These are phyloP conservation scores for Cecidostiba fungosa DNA, from an alignment of 2,888 invertebrate genomes.

Conservation along the genomic window DNA sequence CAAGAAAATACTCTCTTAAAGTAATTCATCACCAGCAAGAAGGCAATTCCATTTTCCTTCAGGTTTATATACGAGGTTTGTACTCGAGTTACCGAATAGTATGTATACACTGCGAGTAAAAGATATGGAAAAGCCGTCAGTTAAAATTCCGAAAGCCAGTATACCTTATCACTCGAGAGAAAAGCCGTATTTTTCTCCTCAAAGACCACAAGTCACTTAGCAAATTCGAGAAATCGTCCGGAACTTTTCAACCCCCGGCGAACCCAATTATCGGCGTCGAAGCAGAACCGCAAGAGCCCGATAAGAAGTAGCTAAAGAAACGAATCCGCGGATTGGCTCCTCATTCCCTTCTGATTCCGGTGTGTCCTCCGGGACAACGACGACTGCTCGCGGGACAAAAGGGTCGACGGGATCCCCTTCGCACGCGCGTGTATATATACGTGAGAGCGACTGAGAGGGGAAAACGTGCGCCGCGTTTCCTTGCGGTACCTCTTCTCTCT, in stretches of 20 bases:
- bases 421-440: not conserved
- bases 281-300: not conserved
- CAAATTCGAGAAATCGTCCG: not conserved
- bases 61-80: no score
- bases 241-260: not conserved
- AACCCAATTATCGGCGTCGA: not conserved
- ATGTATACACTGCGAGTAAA: not conserved
- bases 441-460: constrained; percentile 59
- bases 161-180: no score
- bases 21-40: constrained; percentile 26
- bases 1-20: constrained; percentile 19
- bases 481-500: constrained; percentile 65
- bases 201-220: not conserved
- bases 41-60: constrained; percentile 36
- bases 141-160: no score
- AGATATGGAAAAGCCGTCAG: not conserved
- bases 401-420: constrained; percentile 16
- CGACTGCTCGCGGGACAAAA: not conserved
- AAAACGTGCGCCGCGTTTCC: constrained; percentile 64
- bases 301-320: not conserved
- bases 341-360: not conserved
- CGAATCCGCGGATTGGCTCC: constrained; percentile 9
- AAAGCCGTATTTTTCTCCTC: no score
- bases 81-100: no score
- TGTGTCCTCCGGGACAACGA: not conserved